A percentile compares a stretch with the other conserved stretches of the same genome.
Evolutionary conservation across 2,888 invertebrate species (phyloP).

Genomic region (Tribolium freemani): DNA sequence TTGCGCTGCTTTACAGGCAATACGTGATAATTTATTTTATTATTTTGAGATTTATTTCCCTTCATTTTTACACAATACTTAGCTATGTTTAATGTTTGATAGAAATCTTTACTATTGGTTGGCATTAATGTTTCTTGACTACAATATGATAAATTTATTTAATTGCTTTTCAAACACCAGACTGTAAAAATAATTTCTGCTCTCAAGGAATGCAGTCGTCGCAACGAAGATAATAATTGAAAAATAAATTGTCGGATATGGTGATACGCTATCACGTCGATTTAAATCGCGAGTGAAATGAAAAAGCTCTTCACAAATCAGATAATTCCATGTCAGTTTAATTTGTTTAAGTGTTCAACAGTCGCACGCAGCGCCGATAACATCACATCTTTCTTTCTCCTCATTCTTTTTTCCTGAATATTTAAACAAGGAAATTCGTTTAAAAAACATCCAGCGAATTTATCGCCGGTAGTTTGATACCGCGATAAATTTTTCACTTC

Average conservation of each 20-base stretch:
- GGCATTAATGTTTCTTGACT: not conserved
- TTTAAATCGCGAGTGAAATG: not conserved
- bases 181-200: not conserved
- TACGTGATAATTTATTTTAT: not conserved
- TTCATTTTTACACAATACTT: not conserved
- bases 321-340: not conserved
- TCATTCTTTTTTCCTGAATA: not conserved
- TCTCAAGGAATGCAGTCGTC: not conserved
- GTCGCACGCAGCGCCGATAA: not conserved
- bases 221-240: not conserved
- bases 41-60: not conserved
- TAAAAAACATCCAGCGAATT: slow-evolving; percentile 1
- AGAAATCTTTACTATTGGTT: not conserved
- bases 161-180: not conserved
- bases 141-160: slow-evolving; percentile 1
- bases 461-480: slow-evolving; percentile 10
- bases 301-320: not conserved
- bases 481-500: slow-evolving; percentile 31
- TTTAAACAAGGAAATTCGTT: slow-evolving; percentile 8
- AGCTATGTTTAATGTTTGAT: not conserved
- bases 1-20: not conserved
- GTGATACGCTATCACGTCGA: not conserved
- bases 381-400: not conserved
- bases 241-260: not conserved
- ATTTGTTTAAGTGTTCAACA: not conserved